These are phyloP conservation scores for Hozukius guyotensis DNA, from an alignment of 2,797 vertebrate genomes.

Conservation along the genomic window DNA sequence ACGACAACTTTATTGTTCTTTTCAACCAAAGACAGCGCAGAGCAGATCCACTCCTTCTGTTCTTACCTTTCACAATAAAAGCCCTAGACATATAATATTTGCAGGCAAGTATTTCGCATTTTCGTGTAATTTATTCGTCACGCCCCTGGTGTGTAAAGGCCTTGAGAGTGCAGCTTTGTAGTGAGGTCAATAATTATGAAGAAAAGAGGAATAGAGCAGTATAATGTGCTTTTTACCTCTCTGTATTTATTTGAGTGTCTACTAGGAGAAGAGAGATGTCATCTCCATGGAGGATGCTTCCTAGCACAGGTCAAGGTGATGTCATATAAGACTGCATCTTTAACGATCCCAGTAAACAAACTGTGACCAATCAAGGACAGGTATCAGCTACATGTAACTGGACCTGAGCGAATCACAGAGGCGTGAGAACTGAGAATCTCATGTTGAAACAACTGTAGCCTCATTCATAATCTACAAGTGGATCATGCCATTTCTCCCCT, in stretches of 20 bases:
- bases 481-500: constrained; percentile 13
- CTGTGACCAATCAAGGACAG: constrained; percentile 56
- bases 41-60: too few species aligned
- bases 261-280: neutral
- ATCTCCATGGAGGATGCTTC: neutral
- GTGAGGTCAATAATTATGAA: neutral
- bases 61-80: too few species aligned
- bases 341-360: constrained; percentile 66
- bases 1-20: too few species aligned
- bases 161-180: too few species aligned
- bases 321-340: constrained; percentile 59
- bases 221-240: neutral
- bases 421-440: constrained; percentile 57
- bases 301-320: constrained; percentile 31
- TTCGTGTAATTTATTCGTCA: too few species aligned
- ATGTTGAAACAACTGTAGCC: constrained; percentile 44
- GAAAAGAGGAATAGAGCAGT: neutral
- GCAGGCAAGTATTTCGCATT: too few species aligned
- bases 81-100: too few species aligned
- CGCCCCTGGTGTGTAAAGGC: too few species aligned
- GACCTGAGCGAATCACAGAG: constrained; percentile 60
- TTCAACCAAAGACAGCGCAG: too few species aligned
- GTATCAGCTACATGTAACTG: constrained; percentile 66
- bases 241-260: neutral
- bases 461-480: constrained; percentile 61